A percentile compares a stretch with the other conserved stretches of the same genome.
phyloP scores from a whole-genome alignment of 2,113 vertebrate species.

The Bostrychus sinensis region DNA sequence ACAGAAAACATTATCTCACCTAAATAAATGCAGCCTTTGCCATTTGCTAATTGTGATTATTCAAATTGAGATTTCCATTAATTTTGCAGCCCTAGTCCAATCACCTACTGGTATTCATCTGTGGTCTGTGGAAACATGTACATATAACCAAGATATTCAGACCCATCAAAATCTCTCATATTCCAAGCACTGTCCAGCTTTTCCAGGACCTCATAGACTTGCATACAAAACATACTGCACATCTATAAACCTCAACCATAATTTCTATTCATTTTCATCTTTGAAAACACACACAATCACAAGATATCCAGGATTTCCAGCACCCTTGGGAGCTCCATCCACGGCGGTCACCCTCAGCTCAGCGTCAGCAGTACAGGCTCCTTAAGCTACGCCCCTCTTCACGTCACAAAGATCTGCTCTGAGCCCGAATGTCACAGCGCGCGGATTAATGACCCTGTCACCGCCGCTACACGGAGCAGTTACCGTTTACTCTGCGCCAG shows the following conservation, averaged over 20 bases:
- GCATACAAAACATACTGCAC: not conserved
- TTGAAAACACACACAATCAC: not conserved
- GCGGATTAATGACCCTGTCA: slow-evolving; percentile 63
- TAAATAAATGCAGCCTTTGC: no score
- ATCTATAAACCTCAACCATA: not conserved
- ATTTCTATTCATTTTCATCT: no score
- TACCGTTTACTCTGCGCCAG: slow-evolving; percentile 37
- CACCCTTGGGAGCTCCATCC: not conserved
- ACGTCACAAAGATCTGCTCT: slow-evolving; percentile 58
- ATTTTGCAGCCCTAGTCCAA: no score
- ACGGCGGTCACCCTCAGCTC: slow-evolving; percentile 33
- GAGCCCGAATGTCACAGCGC: slow-evolving; percentile 40
- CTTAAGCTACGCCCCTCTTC: slow-evolving; percentile 36
- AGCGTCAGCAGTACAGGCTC: slow-evolving; percentile 69
- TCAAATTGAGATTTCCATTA: no score
- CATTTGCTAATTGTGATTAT: no score
- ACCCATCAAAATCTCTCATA: no score
- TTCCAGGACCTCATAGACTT: not conserved
- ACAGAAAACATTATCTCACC: no score
- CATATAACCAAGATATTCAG: no score
- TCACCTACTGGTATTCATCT: no score
- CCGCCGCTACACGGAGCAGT: slow-evolving; percentile 38
- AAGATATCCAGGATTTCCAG: not conserved
- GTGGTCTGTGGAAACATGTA: no score
- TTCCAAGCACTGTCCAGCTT: not conserved